phyloP scores from a whole-genome alignment of 2,888 invertebrate species.

The Limnephilus rhombicus region DNA sequence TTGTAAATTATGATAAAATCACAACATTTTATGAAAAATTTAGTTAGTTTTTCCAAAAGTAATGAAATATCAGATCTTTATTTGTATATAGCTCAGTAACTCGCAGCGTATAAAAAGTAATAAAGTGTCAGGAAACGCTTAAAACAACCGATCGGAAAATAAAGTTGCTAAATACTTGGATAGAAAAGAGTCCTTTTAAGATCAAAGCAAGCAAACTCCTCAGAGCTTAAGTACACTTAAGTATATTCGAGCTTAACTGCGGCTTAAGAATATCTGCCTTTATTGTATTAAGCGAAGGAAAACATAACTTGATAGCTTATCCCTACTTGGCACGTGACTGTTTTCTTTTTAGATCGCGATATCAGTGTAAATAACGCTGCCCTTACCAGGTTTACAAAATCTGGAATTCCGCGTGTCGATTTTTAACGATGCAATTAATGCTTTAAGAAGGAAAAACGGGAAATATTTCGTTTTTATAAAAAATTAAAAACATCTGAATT shows the following conservation, averaged over 20 bases:
- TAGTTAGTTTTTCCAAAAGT: not conserved
- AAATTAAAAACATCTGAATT: too few relatives aligned
- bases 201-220: constrained; percentile 5
- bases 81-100: not conserved
- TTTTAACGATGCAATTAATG: not conserved
- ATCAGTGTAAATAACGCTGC: not conserved
- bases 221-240: constrained; percentile 4
- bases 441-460: not conserved
- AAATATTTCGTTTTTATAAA: too few relatives aligned
- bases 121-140: not conserved
- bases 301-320: constrained; percentile 3
- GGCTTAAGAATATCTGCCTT: not conserved
- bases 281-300: not conserved
- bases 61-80: not conserved
- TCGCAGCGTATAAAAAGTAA: not conserved
- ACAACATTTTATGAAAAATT: not conserved
- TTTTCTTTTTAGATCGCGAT: not conserved
- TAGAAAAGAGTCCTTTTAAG: not conserved
- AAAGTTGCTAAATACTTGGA: not conserved
- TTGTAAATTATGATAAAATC: too few relatives aligned
- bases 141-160: not conserved
- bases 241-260: constrained; percentile 12
- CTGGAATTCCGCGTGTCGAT: not conserved
- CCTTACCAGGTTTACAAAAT: not conserved
- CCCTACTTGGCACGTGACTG: not conserved